Base-by-base conservation (phyloP, 1,140 invertebrate genomes). In the Helicoverpa armigera region DNA sequence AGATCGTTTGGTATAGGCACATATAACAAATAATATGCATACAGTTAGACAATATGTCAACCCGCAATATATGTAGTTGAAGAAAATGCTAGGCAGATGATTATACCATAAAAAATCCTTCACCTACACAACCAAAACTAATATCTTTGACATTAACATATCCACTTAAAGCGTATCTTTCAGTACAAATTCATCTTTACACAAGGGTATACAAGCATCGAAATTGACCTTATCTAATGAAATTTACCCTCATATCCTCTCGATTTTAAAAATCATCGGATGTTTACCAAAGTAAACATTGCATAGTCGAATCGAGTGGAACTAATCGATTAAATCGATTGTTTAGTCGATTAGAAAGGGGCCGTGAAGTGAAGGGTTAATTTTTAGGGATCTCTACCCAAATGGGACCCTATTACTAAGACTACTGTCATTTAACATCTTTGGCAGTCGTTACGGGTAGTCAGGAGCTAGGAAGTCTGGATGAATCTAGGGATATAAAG, bases 311-410 rank as follows among this genome's bases (percentile, higher is more conserved):
- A 75, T 75, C 58, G 73, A 73, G 56, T 61, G 73, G 54, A 75
- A 75, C 35, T 61, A 75, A 75, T 75, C 73, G 56, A 29, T 12
- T 75, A 61, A 75, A 65, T 75, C 58, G 54, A 75, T 75, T 75
- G 58, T 58, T 61, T 50, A 61, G 9, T 50, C 58, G 56, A 75
- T 75, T 75, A 61, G 23, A 35, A 60, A 61, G 50, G 73, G 56
- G n/a, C 73, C 56, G 31, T 35, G 73, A 60, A 54, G 23, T 56
- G 53, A 58, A 61, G 31, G 56, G 73, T 43, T 16, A 53, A 43
- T 43, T 43, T 73, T 73, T 23, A 23, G 23, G 23, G 2, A 23
- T n/a, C n/a, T n/a, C n/a, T n/a, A n/a, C n/a, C n/a, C n/a, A n/a
- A n/a, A n/a, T n/a, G n/a, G n/a, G n/a, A n/a, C n/a, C n/a, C n/a